A percentile compares a stretch with the other conserved stretches of the same genome.
phyloP scores from a whole-genome alignment of 2,113 vertebrate genomes.

The Megaceryle maxima region DNA sequence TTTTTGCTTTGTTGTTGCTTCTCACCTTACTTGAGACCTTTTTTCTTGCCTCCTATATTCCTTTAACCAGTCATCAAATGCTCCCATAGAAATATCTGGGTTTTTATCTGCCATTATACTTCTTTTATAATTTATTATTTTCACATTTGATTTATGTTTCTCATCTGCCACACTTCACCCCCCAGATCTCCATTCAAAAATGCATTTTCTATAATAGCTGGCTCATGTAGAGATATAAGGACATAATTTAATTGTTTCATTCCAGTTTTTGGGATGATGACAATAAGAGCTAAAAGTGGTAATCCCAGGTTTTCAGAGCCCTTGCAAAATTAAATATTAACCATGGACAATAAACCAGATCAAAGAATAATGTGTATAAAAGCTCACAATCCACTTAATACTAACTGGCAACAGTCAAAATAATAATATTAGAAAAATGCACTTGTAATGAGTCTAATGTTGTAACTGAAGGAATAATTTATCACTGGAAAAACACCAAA shows the following conservation, averaged over 20 bases:
- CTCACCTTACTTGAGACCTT: neutral
- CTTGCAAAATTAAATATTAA: neutral
- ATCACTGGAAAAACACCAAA: neutral
- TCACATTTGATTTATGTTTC: neutral
- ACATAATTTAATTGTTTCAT: neutral
- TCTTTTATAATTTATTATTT: neutral
- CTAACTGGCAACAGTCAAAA: neutral
- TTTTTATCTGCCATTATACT: neutral
- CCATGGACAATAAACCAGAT: neutral
- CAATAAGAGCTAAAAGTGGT: neutral
- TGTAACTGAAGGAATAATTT: neutral
- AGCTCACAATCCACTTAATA: neutral
- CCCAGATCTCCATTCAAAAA: neutral
- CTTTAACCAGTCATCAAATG: neutral
- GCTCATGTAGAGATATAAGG: neutral
- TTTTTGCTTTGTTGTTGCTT: neutral
- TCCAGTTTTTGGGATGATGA: neutral
- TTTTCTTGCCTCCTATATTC: neutral
- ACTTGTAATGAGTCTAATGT: neutral
- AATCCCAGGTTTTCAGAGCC: neutral
- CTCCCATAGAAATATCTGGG: neutral
- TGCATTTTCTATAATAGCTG: neutral
- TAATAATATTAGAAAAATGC: neutral
- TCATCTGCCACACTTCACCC: neutral
- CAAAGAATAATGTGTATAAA: neutral